phyloP scores from a whole-genome alignment of 2,797 vertebrate species.

The Microctenopoma steveboyesi region DNA sequence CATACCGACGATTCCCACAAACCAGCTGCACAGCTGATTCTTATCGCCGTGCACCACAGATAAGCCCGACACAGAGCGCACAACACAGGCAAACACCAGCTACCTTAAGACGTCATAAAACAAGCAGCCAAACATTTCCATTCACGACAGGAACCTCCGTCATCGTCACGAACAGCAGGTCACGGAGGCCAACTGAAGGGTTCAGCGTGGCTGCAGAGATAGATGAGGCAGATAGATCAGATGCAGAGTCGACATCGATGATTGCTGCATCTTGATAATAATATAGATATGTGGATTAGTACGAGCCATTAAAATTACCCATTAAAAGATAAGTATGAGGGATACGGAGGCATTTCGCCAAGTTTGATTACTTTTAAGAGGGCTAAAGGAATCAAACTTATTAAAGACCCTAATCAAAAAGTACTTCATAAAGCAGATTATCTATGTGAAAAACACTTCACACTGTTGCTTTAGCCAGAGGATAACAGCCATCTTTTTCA shows the following conservation, averaged over 20 bases:
- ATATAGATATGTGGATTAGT: constrained; percentile 81
- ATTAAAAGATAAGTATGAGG: constrained; percentile 76
- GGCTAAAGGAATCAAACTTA: constrained; percentile 67
- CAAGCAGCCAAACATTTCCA: no score
- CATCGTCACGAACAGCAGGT: constrained; percentile 39
- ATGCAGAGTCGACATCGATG: constrained; percentile 59
- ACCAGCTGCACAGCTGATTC: no score
- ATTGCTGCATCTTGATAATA: constrained; percentile 73
- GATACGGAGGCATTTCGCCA: constrained; percentile 53
- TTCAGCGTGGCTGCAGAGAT: constrained; percentile 54
- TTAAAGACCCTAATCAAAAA: constrained; percentile 71
- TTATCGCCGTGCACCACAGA: no score
- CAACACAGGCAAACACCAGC: no score
- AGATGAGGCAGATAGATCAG: constrained; percentile 57
- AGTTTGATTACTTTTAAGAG: constrained; percentile 70
- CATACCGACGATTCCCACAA: no score
- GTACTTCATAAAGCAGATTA: constrained; percentile 61
- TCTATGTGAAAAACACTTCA: constrained; percentile 62
- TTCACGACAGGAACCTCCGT: no score
- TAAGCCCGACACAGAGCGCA: no score
- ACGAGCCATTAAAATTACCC: constrained; percentile 68
- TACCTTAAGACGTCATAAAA: no score
- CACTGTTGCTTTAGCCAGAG: constrained; percentile 36
- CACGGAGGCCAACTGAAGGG: constrained; percentile 50
- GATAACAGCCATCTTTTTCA: constrained; percentile 46